Percentiles rank a stretch among this genome's conserved stretches.
Conservation (phyloP, 2,888 invertebrate species). For the Parnassius smintheus region DNA sequence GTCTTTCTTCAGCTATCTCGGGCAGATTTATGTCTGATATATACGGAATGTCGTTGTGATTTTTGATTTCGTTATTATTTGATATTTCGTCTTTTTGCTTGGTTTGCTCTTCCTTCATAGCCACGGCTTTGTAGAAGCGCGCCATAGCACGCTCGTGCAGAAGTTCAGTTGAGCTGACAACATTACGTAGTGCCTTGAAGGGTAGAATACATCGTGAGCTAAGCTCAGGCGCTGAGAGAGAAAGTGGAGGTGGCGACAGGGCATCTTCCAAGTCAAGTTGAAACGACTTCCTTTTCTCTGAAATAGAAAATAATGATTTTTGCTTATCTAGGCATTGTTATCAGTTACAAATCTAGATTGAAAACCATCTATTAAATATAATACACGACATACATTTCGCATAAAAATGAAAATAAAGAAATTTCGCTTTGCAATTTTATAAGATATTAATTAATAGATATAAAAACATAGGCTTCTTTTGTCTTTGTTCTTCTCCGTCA, state of each 20-base stretch:
- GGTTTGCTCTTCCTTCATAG: slow-evolving; percentile 85
- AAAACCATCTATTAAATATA: no score
- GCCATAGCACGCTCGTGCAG: slow-evolving; percentile 92
- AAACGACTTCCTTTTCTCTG: slow-evolving; percentile 81
- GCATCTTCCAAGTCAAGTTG: slow-evolving; percentile 85
- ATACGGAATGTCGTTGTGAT: slow-evolving; percentile 63
- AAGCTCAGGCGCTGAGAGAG: slow-evolving; percentile 90
- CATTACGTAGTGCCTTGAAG: slow-evolving; percentile 84
- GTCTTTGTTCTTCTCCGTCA: no score
- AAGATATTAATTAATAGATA: no score
- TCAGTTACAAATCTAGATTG: no score
- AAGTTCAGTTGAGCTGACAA: slow-evolving; percentile 91
- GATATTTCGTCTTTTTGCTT: slow-evolving; percentile 47
- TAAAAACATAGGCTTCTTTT: no score
- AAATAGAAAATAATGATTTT: slow-evolving; percentile 34
- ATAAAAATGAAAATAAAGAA: no score
- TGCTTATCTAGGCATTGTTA: no score
- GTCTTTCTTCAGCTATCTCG: slow-evolving; percentile 22
- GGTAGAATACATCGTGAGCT: slow-evolving; percentile 74
- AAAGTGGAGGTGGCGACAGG: slow-evolving; percentile 88
- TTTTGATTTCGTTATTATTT: slow-evolving; percentile 39
- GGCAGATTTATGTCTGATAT: slow-evolving; percentile 37
- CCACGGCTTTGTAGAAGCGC: slow-evolving; percentile 89
- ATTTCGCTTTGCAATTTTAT: no score
- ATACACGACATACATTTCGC: no score